Base-by-base conservation (phyloP, 37 sponge, comb jelly and placozoan species). In the Ianthella basta region DNA sequence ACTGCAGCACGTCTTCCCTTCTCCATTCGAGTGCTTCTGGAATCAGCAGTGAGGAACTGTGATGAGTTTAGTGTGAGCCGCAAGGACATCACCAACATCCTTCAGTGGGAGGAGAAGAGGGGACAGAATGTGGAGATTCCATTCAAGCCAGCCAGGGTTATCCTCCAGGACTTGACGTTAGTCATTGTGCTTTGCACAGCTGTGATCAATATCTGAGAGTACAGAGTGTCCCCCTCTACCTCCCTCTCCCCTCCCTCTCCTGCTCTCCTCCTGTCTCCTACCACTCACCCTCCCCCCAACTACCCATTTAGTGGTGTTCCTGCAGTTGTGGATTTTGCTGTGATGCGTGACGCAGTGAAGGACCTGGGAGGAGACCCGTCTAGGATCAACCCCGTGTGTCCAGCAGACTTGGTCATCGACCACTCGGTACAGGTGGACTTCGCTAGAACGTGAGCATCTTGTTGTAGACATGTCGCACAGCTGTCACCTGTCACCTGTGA, bases 241-340 rank as follows among this genome's bases (percentile, higher is more conserved):
- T 8, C 50, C 8, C 55, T 8, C 79, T 53, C 53, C 37, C 4
- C 2, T 55, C 3, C n/a, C 35, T 15, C 8, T 5, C 39, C 16
- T 30, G 10, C 20, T 61, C 12, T 72, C 53, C 56, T 77, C 21
- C 63, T 59, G 20, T 60, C 55, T 6, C 30, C 21, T n/a, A 30
- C 20, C 65, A 34, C 77, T 59, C 55, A 25, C 72, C 32, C 78
- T 27, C 59, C 73, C 59, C 27, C 33, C 35, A 41, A 18, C 15
- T 29, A 24, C 39, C 56, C 36, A 53, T 23, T 4, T 55, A 95
- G 95, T 81, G 97, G 97, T 59, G 97, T 97, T 6, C 97, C 97
- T 24, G 95, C 97, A 59, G 89, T 97, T 14, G 97, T 97, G 30
- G 97, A 97, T 61, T 95, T 97, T 89, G 97, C 97, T 69, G 89